Conservation (phyloP, 1,140 invertebrate genomes). For the Trypoxylus dichotomus region DNA sequence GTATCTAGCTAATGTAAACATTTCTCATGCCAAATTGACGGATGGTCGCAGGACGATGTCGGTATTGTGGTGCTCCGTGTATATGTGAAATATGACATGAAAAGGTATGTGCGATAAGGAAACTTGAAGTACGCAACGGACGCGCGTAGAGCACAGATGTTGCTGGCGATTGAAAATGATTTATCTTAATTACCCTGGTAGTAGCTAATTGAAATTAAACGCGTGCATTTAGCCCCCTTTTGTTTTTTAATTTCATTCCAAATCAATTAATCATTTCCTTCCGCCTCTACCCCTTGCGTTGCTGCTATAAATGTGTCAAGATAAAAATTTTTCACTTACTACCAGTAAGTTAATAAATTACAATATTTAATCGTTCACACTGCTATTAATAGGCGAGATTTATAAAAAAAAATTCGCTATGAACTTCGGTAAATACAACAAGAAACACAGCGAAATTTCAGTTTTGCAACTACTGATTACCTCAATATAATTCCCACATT, state of each 20-base stretch:
- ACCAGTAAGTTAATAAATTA: neutral
- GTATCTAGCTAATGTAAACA: neutral
- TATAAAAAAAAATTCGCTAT: no score
- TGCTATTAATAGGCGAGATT: no score
- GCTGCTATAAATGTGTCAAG: neutral
- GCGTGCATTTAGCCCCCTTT: neutral
- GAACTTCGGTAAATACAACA: no score
- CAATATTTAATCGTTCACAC: no score
- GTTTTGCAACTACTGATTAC: no score
- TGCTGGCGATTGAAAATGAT: conserved; percentile 2
- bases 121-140: neutral
- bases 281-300: neutral
- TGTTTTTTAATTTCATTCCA: conserved; percentile 4
- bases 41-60: neutral
- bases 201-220: conserved; percentile 20
- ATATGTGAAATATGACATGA: neutral
- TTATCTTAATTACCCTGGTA: conserved; percentile 9
- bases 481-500: no score
- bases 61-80: neutral
- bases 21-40: neutral
- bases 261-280: conserved; percentile 17
- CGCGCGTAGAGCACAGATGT: neutral
- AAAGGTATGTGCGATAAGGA: neutral
- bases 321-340: neutral
- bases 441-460: no score